These are phyloP conservation scores for Athalia cordata DNA, from an alignment of 2,888 invertebrate genomes.

Conservation along the genomic window DNA sequence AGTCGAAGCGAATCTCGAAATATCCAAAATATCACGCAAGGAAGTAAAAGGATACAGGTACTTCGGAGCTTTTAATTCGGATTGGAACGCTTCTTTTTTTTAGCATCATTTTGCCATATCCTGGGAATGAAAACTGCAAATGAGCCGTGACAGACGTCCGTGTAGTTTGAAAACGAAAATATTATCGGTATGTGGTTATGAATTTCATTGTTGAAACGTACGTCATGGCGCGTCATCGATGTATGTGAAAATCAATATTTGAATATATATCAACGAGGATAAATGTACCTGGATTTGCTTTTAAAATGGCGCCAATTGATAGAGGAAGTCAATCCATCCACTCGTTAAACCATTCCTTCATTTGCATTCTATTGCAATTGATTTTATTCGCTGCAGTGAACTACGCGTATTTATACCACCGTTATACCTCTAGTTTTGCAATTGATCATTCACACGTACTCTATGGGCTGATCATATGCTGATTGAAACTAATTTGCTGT, in stretches of 20 bases:
- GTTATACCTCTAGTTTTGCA: too few relatives aligned
- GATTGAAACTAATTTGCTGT: too few relatives aligned
- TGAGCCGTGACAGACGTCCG: neutral
- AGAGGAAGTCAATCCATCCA: constrained; percentile 19
- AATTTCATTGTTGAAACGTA: constrained; percentile 23
- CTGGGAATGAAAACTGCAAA: neutral
- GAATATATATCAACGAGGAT: constrained; percentile 24
- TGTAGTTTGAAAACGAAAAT: constrained; percentile 28
- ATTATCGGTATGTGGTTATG: constrained; percentile 17
- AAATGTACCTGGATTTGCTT: constrained; percentile 35
- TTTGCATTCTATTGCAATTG: constrained; percentile 35
- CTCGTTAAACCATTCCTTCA: constrained; percentile 24
- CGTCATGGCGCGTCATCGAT: constrained; percentile 6
- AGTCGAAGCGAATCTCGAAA: too few relatives aligned
- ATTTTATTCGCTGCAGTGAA: constrained; percentile 18
- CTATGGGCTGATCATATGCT: too few relatives aligned
- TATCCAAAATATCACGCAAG: too few relatives aligned
- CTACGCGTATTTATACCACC: neutral
- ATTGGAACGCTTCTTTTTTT: too few relatives aligned
- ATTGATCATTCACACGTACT: too few relatives aligned
- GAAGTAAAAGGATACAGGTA: too few relatives aligned
- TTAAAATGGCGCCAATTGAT: constrained; percentile 29
- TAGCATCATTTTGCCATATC: too few relatives aligned
- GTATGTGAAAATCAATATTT: constrained; percentile 23
- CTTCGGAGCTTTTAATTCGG: too few relatives aligned